Conservation (phyloP, 2,113 vertebrate species). For the Thymallus thymallus region DNA sequence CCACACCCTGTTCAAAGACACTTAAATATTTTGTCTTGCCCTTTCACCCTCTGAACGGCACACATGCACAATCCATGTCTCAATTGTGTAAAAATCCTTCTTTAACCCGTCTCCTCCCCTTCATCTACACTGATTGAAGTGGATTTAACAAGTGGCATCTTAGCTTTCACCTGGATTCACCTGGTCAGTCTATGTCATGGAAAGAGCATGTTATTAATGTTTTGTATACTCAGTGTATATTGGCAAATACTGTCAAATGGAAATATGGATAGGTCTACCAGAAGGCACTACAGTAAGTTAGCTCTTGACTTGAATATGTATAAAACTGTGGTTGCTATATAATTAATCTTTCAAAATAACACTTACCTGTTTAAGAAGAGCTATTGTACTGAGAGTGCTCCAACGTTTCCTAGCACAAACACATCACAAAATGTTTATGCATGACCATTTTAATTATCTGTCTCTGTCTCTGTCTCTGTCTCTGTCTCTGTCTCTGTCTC, state of each 20-base stretch:
- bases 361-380: conserved; percentile 25
- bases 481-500: conserved; percentile 21
- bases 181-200: too few relatives aligned
- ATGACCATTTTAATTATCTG: conserved; percentile 1
- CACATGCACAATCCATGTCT: too few relatives aligned
- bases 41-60: too few relatives aligned
- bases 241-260: background rate
- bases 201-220: too few relatives aligned
- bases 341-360: conserved; percentile 23
- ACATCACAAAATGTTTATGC: conserved; percentile 37
- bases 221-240: background rate
- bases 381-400: conserved; percentile 23
- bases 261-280: background rate
- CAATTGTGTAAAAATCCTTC: too few relatives aligned
- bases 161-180: too few relatives aligned
- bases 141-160: too few relatives aligned
- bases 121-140: too few relatives aligned
- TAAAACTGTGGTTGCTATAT: conserved; percentile 17
- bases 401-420: conserved; percentile 26
- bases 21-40: too few relatives aligned
- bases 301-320: conserved; percentile 11
- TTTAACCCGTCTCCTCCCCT: too few relatives aligned
- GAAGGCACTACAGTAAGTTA: conserved; percentile 17
- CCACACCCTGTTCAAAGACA: too few relatives aligned
- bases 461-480: background rate